A percentile compares a stretch with the other conserved stretches of the same genome.
Conservation (phyloP, 2,797 vertebrate species). For the Denticeps clupeoides region DNA sequence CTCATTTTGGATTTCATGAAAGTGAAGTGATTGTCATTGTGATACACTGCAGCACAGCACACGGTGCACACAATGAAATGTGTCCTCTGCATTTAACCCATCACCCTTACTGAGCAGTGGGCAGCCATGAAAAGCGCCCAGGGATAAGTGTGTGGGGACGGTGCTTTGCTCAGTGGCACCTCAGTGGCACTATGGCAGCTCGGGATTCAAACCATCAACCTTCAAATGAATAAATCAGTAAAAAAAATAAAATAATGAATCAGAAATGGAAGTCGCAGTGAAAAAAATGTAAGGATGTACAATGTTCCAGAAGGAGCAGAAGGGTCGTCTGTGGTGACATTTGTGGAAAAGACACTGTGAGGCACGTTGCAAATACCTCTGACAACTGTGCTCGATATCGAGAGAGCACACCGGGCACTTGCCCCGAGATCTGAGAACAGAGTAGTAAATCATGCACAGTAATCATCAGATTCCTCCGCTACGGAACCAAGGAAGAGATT, state of each 20-base stretch:
- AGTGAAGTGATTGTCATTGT: too few relatives aligned
- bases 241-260: constrained; percentile 18
- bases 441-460: constrained; percentile 10
- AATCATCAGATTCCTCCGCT: constrained; percentile 12
- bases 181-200: too few relatives aligned
- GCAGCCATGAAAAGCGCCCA: too few relatives aligned
- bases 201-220: too few relatives aligned
- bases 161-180: too few relatives aligned
- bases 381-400: constrained; percentile 1
- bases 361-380: constrained; percentile 10
- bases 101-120: too few relatives aligned
- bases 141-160: too few relatives aligned
- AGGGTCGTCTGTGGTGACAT: constrained; percentile 1
- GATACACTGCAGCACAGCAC: too few relatives aligned
- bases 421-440: neutral
- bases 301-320: constrained; percentile 15
- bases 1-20: too few relatives aligned
- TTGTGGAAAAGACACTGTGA: constrained; percentile 12
- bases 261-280: constrained; percentile 8
- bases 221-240: too few relatives aligned
- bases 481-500: constrained; percentile 14
- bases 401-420: constrained; percentile 6
- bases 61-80: too few relatives aligned
- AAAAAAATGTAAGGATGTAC: constrained; percentile 17
- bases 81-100: too few relatives aligned